Evolutionary conservation across 2,113 vertebrate genomes (phyloP).

Genomic region (Turdus rufiventris): DNA sequence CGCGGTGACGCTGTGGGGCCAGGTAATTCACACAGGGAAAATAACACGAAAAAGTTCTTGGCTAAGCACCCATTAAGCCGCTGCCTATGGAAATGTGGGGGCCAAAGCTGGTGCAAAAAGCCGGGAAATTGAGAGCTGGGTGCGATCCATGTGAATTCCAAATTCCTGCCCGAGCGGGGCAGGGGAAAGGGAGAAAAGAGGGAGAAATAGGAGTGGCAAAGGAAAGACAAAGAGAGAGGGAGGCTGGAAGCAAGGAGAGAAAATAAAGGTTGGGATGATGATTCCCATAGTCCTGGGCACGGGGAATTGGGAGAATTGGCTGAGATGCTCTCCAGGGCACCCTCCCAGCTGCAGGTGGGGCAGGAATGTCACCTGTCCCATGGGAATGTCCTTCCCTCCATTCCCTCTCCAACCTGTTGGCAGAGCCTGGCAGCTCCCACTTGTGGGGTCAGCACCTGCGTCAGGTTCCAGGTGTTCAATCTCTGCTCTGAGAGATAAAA

Average conservation of each 20-base stretch:
- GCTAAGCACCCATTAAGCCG: not conserved
- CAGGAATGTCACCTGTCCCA: not conserved
- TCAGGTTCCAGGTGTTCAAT: fast-evolving
- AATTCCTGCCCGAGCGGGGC: not conserved
- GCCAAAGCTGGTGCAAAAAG: not conserved
- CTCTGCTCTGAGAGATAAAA: not conserved
- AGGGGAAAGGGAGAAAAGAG: not conserved
- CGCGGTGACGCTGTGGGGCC: slow-evolving; percentile 16
- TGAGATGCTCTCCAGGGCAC: not conserved
- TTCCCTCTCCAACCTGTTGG: not conserved
- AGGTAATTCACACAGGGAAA: slow-evolving; percentile 24
- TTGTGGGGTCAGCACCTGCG: not conserved
- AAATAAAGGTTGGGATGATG: not conserved
- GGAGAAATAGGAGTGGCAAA: not conserved
- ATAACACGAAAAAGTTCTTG: slow-evolving; percentile 20
- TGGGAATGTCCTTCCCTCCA: not conserved
- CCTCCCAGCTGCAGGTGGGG: not conserved
- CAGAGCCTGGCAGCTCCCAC: not conserved
- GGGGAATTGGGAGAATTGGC: not conserved
- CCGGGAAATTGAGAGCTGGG: not conserved
- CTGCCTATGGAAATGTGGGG: not conserved
- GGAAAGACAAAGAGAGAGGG: not conserved
- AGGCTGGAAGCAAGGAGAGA: not conserved
- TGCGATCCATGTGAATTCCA: not conserved
- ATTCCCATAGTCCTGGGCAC: fast-evolving